Percentiles rank a stretch among this genome's conserved stretches.
These are phyloP conservation scores for Acyrthosiphon pisum DNA, from an alignment of 1,140 invertebrate genomes.

Conservation along the genomic window DNA sequence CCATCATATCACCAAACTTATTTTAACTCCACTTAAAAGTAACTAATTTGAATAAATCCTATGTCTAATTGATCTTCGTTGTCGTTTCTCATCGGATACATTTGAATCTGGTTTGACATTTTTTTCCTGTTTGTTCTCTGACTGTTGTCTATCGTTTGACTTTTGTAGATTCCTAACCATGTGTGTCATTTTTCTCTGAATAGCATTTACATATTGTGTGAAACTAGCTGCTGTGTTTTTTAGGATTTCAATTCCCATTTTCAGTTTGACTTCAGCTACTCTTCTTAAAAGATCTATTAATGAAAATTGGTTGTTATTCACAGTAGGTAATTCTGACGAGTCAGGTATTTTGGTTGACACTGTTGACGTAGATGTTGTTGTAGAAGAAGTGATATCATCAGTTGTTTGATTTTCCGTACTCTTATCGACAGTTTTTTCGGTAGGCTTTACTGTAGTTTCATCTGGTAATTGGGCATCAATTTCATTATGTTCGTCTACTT, in stretches of 20 bases:
- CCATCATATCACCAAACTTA: slow-evolving; percentile 50
- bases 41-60: slow-evolving; percentile 35
- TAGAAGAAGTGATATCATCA: slow-evolving; percentile 55
- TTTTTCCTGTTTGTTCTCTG: slow-evolving; percentile 5
- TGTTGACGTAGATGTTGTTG: slow-evolving; percentile 59
- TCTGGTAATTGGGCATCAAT: slow-evolving; percentile 59
- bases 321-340: not conserved
- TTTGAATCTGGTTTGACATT: not conserved
- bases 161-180: slow-evolving; percentile 61
- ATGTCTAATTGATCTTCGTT: slow-evolving; percentile 48
- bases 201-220: slow-evolving; percentile 65
- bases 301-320: slow-evolving; percentile 61
- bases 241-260: slow-evolving; percentile 65
- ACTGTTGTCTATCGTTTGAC: slow-evolving; percentile 34
- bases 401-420: slow-evolving; percentile 23
- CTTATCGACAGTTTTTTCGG: slow-evolving; percentile 39
- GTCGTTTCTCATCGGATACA: not conserved
- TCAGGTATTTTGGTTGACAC: slow-evolving; percentile 40
- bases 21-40: not conserved
- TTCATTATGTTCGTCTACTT: slow-evolving; percentile 58
- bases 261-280: slow-evolving; percentile 66
- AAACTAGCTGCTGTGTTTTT: slow-evolving; percentile 66
- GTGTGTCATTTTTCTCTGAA: slow-evolving; percentile 64
- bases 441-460: slow-evolving; percentile 54
- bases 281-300: slow-evolving; percentile 65